Evolutionary conservation across 2,888 invertebrate genomes (phyloP), one percentile per base, ranked within the genome.

Genomic region (Philopedon plagiatum): DNA sequence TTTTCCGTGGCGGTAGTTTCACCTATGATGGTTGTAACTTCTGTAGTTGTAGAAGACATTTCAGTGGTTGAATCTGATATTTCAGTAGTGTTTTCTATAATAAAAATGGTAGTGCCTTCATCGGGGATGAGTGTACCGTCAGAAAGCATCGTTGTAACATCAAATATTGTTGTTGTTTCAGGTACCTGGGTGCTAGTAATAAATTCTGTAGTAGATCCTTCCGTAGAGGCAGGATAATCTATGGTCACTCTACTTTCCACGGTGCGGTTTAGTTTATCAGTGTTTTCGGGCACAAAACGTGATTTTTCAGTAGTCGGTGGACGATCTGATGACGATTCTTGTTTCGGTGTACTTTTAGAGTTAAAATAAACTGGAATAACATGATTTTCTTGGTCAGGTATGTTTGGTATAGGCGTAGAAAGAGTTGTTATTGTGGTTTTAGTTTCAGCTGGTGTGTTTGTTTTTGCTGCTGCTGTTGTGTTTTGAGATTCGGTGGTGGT

Each of bases 321-420:
- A 9, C 8, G 8, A n/a, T 41, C 18, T 5, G 32, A 34, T 15
- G 19, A 15, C 7, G 21, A 13, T 34, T 58, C 51, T 21, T n/a
- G 3, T 11, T 18, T 32, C 11, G 32, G 26, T 2, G 61, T 44
- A 29, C 23, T 56, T 29, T 56, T 44, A 9, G 65, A 37, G 32
- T 32, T 26, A 8, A 64, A 21, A 41, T 78, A 75, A 9, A 81
- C 61, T 5, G 81, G 78, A 65, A 78, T 75, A 7, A 84, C 78
- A 72, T 81, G 80, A 66, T 83, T 83, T 78, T 84, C 84, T 72
- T 83, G 80, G 2, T 81, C 79, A 19, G 76, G 51, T 37, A 60
- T 29, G 13, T 58, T 60, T 18, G 11, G n/a, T 29, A 21, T 11
- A 56, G 56, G 23, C 19, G 49, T 21, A 54, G 54, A 19, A 0